These are phyloP conservation scores for Artibeus jamaicensis DNA, from an alignment of 2,797 vertebrate genomes.

Conservation along the genomic window DNA sequence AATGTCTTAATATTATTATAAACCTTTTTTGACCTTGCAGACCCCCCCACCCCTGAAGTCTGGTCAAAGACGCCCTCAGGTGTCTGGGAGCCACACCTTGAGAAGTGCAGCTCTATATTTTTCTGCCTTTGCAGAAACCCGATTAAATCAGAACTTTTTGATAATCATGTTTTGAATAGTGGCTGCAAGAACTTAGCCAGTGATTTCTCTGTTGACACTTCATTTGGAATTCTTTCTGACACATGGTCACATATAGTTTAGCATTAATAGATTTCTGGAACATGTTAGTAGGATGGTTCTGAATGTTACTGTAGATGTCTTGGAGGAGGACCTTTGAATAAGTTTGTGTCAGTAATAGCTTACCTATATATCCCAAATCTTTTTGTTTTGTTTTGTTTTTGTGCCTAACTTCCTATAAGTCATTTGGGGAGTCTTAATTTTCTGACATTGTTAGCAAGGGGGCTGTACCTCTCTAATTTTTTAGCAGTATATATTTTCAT, in stretches of 20 bases:
- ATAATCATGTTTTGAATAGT: neutral
- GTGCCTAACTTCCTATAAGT: neutral
- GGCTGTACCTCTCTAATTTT: neutral
- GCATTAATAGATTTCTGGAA: neutral
- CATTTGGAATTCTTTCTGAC: slow-evolving; percentile 30
- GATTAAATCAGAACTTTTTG: neutral
- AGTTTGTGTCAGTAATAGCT: neutral
- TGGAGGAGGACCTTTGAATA: neutral
- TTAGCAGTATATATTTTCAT: neutral
- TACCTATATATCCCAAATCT: neutral
- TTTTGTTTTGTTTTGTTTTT: neutral
- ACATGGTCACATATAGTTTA: neutral
- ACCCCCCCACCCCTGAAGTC: neutral
- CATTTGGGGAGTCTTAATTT: neutral
- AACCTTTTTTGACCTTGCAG: neutral
- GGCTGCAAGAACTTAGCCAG: neutral
- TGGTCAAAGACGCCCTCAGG: neutral
- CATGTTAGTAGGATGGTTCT: neutral
- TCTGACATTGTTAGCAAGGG: neutral
- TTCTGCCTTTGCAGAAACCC: neutral
- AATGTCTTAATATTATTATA: neutral
- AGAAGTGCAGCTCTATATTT: neutral
- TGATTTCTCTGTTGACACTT: neutral
- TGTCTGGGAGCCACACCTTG: neutral
- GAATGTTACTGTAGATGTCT: neutral